phyloP scores from a whole-genome alignment of 2,113 vertebrate species.

The Alouatta palliata region DNA sequence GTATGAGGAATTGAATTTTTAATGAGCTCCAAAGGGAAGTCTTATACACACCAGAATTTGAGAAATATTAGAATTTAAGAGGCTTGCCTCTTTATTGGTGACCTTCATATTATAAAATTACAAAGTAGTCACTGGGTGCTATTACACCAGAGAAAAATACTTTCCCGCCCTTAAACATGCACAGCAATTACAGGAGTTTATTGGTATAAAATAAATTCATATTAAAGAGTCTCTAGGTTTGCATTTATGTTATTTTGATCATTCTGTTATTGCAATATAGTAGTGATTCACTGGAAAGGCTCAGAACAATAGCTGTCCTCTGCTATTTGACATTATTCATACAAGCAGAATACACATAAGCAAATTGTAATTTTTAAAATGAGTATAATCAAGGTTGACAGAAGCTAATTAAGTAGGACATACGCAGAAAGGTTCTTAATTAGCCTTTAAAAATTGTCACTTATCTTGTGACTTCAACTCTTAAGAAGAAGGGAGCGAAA shows the following conservation, averaged over 20 bases:
- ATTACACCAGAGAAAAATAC: slow-evolving; percentile 54
- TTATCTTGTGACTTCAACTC: slow-evolving; percentile 64
- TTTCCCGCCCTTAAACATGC: slow-evolving; percentile 8
- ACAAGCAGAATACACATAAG: slow-evolving; percentile 56
- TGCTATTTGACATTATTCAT: slow-evolving; percentile 59
- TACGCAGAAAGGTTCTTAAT: slow-evolving; percentile 74
- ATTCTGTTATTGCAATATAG: slow-evolving; percentile 44
- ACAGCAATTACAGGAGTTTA: slow-evolving; percentile 50
- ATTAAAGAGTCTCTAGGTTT: slow-evolving; percentile 36
- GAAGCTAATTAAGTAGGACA: slow-evolving; percentile 72
- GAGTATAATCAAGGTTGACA: slow-evolving; percentile 67
- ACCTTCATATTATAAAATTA: slow-evolving; percentile 40
- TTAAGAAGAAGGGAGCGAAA: slow-evolving; percentile 41
- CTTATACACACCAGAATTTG: not conserved
- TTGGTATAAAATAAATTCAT: slow-evolving; percentile 44
- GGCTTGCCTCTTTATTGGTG: not conserved
- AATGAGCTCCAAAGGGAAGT: not conserved
- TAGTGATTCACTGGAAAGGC: slow-evolving; percentile 41
- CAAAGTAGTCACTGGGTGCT: not conserved
- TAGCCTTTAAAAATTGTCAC: slow-evolving; percentile 66
- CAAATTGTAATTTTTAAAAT: slow-evolving; percentile 56
- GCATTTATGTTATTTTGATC: slow-evolving; percentile 58
- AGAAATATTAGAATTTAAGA: not conserved
- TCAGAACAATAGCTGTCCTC: slow-evolving; percentile 46
- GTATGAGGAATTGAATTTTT: not conserved